A percentile compares a stretch with the other conserved stretches of the same genome.
phyloP scores from a whole-genome alignment of 2,113 vertebrate genomes.

The Datnioides undecimradiatus region DNA sequence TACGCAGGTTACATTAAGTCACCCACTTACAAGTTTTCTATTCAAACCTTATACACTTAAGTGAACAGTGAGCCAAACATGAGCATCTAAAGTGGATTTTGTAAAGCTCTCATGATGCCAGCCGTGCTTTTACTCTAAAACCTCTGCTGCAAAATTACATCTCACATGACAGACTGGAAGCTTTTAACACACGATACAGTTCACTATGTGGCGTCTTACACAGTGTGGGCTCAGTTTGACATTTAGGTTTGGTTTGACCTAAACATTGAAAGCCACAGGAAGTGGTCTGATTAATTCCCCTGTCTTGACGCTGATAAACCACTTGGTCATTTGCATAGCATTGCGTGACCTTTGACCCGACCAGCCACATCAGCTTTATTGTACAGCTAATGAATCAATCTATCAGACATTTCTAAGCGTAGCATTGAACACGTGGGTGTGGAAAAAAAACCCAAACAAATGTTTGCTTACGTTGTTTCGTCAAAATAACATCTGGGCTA shows the following conservation, averaged over 20 bases:
- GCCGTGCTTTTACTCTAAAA: neutral
- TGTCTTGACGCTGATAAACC: neutral
- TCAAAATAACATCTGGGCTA: neutral
- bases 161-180: neutral
- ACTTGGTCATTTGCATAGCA: neutral
- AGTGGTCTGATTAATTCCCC: neutral
- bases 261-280: slow-evolving; percentile 33
- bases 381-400: neutral
- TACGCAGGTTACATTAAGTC: too few relatives aligned
- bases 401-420: neutral
- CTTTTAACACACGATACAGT: neutral
- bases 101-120: neutral
- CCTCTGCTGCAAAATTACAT: neutral
- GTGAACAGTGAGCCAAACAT: neutral
- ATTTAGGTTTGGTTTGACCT: neutral
- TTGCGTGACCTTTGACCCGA: slow-evolving; percentile 58
- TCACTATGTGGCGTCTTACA: neutral
- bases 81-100: neutral
- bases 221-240: neutral
- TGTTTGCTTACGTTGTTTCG: rapidly evolving
- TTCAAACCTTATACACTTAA: neutral
- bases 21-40: neutral
- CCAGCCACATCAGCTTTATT: slow-evolving; percentile 64
- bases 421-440: rapidly evolving
- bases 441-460: neutral